phyloP scores from a whole-genome alignment of 2,113 vertebrate species.

The Irena cyanogastra region DNA sequence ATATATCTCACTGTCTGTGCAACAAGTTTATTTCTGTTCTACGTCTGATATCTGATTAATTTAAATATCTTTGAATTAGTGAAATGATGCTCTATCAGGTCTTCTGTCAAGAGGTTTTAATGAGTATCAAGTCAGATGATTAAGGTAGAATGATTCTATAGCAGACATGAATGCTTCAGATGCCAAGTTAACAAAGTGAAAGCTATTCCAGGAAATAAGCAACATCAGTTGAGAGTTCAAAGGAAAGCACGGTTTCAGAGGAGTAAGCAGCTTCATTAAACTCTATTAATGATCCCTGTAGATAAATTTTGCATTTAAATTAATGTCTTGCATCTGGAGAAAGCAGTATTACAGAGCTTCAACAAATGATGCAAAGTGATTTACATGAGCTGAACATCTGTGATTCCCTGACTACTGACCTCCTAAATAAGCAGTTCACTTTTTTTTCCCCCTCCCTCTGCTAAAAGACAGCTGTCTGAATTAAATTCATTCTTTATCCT shows the following conservation, averaged over 20 bases:
- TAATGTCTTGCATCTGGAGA: conserved; percentile 38
- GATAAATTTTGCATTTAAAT: conserved; percentile 61
- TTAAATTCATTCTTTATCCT: conserved; percentile 41
- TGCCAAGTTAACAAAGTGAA: not conserved
- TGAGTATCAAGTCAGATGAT: not conserved
- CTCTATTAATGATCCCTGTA: conserved; percentile 35
- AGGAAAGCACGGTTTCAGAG: conserved; percentile 16
- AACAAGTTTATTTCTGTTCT: not conserved
- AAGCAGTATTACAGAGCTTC: conserved; percentile 36
- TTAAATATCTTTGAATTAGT: conserved; percentile 33
- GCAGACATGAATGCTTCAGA: conserved; percentile 7
- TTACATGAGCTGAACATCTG: conserved; percentile 50
- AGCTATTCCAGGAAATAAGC: not conserved
- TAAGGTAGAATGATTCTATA: not conserved
- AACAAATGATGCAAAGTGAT: conserved; percentile 36
- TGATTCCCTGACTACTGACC: conserved; percentile 48
- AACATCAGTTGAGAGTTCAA: conserved; percentile 34
- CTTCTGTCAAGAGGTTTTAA: conserved; percentile 23
- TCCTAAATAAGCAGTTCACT: conserved; percentile 28
- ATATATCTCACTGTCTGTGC: not conserved
- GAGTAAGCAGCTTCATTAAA: conserved; percentile 54
- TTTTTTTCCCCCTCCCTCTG: rapidly evolving
- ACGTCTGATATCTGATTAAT: conserved; percentile 19
- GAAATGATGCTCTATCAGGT: not conserved
- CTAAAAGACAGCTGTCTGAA: not conserved